Evolutionary conservation across 2,888 invertebrate genomes (phyloP), one percentile per base, ranked within the genome.

Genomic region (Neuroscelio doddi): DNA sequence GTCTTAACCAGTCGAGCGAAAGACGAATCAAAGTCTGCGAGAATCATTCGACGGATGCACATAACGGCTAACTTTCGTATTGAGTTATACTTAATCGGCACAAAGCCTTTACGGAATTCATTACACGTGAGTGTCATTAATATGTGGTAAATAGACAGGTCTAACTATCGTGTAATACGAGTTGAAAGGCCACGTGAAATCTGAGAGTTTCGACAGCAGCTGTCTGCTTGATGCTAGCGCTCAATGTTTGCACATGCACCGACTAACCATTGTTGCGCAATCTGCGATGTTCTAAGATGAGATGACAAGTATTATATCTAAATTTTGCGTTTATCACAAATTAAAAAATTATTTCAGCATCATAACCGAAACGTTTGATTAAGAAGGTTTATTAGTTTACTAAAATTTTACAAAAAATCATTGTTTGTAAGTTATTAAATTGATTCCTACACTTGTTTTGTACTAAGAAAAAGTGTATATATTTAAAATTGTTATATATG

Each of bases 141-240:
- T 62, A 56, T 58, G 64, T 61, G 70, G 47, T 65, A 67, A 70
- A 68, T 69, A 69, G 68, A 69, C 63, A 63, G 67, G 64, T 46
- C 51, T n/a, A 51, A 68, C 68, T 64, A 70, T 65, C 47, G 68
- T 75, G 79, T 77, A 78, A 80, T 66, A 71, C 72, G 74, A 80
- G 78, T 77, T 80, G 76, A 76, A 78, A 80, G 79, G 80, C 77
- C 78, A 72, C 62, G 70, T 71, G 80, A 80, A 80, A 80, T 76
- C 70, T 69, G 78, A 80, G 76, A 76, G 57, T 57, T 62, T 62
- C 66, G 66, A 56, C 71, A 64, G 41, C 70, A 72, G 73, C 67
- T 74, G 70, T 64, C 61, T 49, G 50, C 58, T 46, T 44, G 52
- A 57, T 53, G 57, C 52, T 38, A n/a, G n/a, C n/a, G n/a, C 34